Conservation (phyloP, 2,888 invertebrate genomes). For the Cantharis nigra region DNA sequence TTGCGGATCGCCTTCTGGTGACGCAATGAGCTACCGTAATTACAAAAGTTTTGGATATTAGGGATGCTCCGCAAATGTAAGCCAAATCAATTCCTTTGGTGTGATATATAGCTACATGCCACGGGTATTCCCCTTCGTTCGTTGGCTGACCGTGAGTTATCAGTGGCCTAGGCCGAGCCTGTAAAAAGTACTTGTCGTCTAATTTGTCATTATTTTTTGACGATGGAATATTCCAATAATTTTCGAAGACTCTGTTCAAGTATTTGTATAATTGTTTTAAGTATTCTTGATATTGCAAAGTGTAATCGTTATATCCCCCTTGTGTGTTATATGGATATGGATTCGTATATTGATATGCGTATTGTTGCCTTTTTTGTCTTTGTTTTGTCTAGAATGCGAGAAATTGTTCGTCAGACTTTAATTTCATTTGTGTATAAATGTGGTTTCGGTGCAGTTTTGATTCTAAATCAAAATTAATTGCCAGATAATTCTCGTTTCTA, state of each 20-base stretch:
- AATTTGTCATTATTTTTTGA: neutral
- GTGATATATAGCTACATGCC: conserved; percentile 69
- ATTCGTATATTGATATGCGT: neutral
- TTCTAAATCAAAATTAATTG: neutral
- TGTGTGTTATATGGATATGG: neutral
- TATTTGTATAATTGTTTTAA: neutral
- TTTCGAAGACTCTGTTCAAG: neutral
- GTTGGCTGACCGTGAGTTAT: conserved; percentile 65
- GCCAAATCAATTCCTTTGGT: conserved; percentile 51
- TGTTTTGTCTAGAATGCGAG: neutral
- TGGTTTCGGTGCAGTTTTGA: neutral
- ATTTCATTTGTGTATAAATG: neutral
- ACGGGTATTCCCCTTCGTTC: conserved; percentile 68
- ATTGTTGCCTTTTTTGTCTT: neutral
- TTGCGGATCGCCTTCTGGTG: conserved; percentile 41
- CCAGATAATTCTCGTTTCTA: neutral
- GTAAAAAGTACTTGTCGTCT: conserved; percentile 1
- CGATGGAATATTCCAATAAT: neutral
- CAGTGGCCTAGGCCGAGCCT: conserved; percentile 58
- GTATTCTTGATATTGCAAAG: neutral
- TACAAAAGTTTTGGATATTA: conserved; percentile 45
- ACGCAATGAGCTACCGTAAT: conserved; percentile 52
- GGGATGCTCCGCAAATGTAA: conserved; percentile 50
- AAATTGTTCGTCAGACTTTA: neutral
- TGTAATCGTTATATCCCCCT: neutral